phyloP scores from a whole-genome alignment of 2,888 invertebrate species.

The Petrolisthes manimaculis region DNA sequence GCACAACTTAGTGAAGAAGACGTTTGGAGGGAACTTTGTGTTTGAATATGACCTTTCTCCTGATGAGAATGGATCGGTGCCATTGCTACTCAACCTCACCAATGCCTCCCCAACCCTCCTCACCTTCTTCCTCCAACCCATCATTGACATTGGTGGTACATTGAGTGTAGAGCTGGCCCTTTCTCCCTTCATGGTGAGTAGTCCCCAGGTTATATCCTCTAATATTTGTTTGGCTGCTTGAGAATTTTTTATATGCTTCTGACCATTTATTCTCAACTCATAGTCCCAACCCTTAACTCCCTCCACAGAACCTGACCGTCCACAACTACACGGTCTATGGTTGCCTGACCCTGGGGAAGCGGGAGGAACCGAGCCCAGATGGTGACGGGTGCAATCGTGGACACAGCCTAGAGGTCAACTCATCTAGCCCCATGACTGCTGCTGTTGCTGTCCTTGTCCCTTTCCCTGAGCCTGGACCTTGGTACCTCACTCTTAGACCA shows the following conservation, averaged over 20 bases:
- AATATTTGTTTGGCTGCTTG: background rate
- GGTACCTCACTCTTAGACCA: conserved; percentile 82
- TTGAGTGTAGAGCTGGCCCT: conserved; percentile 80
- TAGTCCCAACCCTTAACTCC: too few species aligned
- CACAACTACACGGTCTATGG: conserved; percentile 67
- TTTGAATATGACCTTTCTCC: conserved; percentile 81
- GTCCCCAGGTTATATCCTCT: background rate
- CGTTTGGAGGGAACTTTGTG: conserved; percentile 81
- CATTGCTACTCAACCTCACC: conserved; percentile 79
- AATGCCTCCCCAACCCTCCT: conserved; percentile 77
- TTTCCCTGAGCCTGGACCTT: conserved; percentile 85
- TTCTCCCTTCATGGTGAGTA: conserved; percentile 74
- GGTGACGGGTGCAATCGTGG: conserved; percentile 45
- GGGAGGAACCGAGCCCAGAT: conserved; percentile 59
- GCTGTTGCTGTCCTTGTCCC: conserved; percentile 72
- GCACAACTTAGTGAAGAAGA: conserved; percentile 73
- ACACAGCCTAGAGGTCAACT: conserved; percentile 52
- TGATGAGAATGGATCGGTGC: conserved; percentile 76
- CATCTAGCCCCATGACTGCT: conserved; percentile 31
- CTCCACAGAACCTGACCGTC: conserved; percentile 66
- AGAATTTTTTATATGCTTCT: too few species aligned
- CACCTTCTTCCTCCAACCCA: conserved; percentile 79
- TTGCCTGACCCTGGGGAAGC: conserved; percentile 67
- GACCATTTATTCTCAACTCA: too few species aligned
- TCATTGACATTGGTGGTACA: conserved; percentile 85